These are phyloP conservation scores for Hydrochoerus hydrochaeris DNA, from an alignment of 2,113 vertebrate genomes.

Conservation along the genomic window DNA sequence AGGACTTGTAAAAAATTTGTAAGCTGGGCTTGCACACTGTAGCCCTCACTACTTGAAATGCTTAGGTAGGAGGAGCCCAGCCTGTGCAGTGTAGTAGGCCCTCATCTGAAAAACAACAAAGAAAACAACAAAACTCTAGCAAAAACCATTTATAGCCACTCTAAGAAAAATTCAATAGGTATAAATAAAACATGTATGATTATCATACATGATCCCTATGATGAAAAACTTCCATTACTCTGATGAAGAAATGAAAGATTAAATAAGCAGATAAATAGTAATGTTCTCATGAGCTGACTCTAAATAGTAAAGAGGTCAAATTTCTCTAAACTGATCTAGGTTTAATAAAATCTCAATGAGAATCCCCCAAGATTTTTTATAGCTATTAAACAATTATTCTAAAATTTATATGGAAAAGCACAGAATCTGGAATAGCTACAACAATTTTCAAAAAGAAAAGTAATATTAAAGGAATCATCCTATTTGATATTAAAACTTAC, in stretches of 20 bases:
- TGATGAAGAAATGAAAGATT: conserved; percentile 18
- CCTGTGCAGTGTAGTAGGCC: neutral
- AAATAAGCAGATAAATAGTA: neutral
- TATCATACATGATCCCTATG: neutral
- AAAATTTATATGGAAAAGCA: conserved; percentile 28
- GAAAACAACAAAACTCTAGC: neutral
- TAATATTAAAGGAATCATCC: neutral
- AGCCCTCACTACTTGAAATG: neutral
- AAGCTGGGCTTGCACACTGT: neutral
- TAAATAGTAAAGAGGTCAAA: conserved; percentile 23
- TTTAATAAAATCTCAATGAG: conserved; percentile 54
- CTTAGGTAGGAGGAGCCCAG: neutral
- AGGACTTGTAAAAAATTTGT: neutral
- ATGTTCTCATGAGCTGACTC: neutral
- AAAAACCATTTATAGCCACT: neutral
- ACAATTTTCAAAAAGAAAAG: conserved; percentile 11
- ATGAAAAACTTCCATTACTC: neutral
- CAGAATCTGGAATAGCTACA: neutral
- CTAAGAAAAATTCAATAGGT: conserved; percentile 1
- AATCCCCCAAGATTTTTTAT: neutral
- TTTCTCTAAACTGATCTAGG: neutral
- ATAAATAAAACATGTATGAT: neutral
- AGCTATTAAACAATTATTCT: neutral
- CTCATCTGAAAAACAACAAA: neutral
- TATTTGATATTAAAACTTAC: neutral